Base-by-base conservation (phyloP, 2,888 invertebrate genomes). In the Epinotia nisella region DNA sequence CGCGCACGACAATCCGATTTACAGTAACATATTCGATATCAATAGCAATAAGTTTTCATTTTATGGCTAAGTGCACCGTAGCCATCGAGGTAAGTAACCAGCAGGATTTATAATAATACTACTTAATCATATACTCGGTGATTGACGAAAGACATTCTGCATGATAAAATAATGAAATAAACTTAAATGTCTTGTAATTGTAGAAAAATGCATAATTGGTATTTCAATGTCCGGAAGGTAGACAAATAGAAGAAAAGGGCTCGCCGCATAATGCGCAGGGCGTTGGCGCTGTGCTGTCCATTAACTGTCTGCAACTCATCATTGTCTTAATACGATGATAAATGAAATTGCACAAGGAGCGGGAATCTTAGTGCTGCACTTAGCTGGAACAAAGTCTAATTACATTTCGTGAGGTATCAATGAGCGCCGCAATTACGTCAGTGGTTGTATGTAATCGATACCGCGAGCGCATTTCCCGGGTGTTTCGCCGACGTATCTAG, bases 331-430 rank as follows among this genome's bases (percentile, higher is more conserved):
- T 87, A 82, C 85, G 75, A 80, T 84, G 86, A 87, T 86, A 83
- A 87, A 87, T 85, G 83, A 87, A 88, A 88, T 86, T 86, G 82
- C 85, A 85, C 83, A 88, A 87, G 85, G 84, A 81, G 84, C 83
- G 85, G 82, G 82, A 82, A 86, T 85, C 82, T 82, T 82, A 80
- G 82, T 78, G 82, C 82, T 81, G 85, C 82, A 85, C 86, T 88
- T 84, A 85, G 84, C 85, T 88, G 86, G 89, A 90, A 89, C 88
- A 89, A 90, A 89, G 87, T 85, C 89, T 91, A 91, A 91, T 91
- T 91, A 90, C 88, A 89, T 88, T 91, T 90, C 88, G 89, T 89
- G 90, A 88, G 90, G 89, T 90, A 92, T 90, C 90, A 91, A 92
- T 91, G 90, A 91, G 88, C 83, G 87, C 86, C 79, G 90, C 90